Evolutionary conservation across 2,888 invertebrate species (phyloP).

Genomic region (Villa cingulata): DNA sequence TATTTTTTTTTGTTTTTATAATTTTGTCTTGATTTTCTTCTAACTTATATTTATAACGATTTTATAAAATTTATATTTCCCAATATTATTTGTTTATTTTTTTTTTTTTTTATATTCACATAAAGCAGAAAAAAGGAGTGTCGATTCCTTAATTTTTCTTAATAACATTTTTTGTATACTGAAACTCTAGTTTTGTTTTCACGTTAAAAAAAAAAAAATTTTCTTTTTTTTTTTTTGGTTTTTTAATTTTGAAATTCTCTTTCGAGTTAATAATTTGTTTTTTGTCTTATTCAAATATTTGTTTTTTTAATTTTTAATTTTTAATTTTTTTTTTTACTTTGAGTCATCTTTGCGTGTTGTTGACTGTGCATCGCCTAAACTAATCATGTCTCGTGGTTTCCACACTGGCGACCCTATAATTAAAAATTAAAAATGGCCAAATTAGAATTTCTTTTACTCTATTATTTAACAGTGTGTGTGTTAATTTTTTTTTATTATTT

Average conservation of each 20-base stretch:
- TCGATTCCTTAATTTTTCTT: too few relatives aligned
- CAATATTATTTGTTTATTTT: too few relatives aligned
- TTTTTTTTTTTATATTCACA: too few relatives aligned
- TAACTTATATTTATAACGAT: too few relatives aligned
- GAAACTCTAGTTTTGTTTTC: too few relatives aligned
- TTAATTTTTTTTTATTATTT: background rate
- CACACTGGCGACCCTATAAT: slow-evolving; percentile 94
- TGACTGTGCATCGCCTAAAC: slow-evolving; percentile 42
- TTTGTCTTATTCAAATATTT: background rate
- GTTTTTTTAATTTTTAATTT: slow-evolving; percentile 12
- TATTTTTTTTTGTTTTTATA: too few relatives aligned
- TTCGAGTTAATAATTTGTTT: background rate
- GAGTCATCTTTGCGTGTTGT: slow-evolving; percentile 39
- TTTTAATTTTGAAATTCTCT: background rate
- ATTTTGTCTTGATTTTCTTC: too few relatives aligned
- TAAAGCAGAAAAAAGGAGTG: too few relatives aligned
- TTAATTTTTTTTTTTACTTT: slow-evolving; percentile 30
- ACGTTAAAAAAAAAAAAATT: too few relatives aligned
- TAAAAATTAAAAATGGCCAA: slow-evolving; percentile 38
- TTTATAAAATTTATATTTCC: too few relatives aligned
- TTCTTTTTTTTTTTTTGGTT: slow-evolving; percentile 5
- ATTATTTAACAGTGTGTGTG: too few relatives aligned
- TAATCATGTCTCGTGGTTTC: slow-evolving; percentile 85
- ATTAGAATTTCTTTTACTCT: slow-evolving; percentile 21
- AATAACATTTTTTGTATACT: too few relatives aligned